phyloP scores from a whole-genome alignment of 2,113 vertebrate species.

The Labeo catla region DNA sequence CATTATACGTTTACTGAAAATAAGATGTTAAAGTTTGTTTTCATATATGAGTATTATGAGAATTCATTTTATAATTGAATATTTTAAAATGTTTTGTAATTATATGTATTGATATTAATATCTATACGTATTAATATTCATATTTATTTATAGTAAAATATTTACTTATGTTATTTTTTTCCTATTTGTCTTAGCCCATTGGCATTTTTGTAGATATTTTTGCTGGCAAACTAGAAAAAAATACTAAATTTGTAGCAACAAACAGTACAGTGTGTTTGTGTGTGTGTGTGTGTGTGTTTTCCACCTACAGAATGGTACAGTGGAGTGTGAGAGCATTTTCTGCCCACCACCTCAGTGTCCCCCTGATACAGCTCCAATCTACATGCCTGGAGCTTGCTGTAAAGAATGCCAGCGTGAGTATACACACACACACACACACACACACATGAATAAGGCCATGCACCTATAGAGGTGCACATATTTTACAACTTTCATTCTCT shows the following conservation, averaged over 20 bases:
- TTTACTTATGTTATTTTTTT: too few species aligned
- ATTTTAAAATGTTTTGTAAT: too few species aligned
- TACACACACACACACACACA: background rate
- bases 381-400: constrained; percentile 85
- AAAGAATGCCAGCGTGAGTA: constrained; percentile 87
- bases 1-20: background rate
- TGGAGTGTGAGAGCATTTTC: constrained; percentile 81
- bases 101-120: too few species aligned
- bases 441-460: background rate
- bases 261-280: background rate
- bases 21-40: background rate
- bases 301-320: constrained; percentile 82
- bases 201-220: background rate
- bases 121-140: too few species aligned
- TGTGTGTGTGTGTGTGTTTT: constrained; percentile 29
- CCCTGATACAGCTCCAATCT: constrained; percentile 76
- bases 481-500: background rate
- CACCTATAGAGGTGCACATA: background rate
- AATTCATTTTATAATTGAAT: too few species aligned
- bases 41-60: too few species aligned
- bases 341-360: constrained; percentile 80
- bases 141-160: too few species aligned
- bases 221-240: background rate
- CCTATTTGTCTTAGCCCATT: background rate
- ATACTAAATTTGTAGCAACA: background rate